These are phyloP conservation scores for Rhopalosiphum nymphaeae DNA, from an alignment of 2,888 invertebrate species.

Conservation along the genomic window DNA sequence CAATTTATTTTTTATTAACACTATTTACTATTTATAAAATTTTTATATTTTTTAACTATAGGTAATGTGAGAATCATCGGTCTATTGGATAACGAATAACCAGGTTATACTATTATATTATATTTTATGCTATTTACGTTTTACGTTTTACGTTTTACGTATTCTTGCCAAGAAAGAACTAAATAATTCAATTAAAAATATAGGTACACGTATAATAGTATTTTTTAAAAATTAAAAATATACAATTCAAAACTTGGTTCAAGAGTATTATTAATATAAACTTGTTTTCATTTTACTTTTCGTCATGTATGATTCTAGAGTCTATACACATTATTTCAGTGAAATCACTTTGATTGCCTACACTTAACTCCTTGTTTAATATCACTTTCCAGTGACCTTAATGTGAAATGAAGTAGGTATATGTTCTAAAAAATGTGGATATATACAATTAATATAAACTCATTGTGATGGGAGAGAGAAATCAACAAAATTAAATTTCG, in stretches of 20 bases:
- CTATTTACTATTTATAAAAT: neutral
- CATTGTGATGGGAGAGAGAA: slow-evolving; percentile 48
- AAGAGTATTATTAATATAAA: neutral
- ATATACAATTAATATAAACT: slow-evolving; percentile 6
- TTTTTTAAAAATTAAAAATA: neutral
- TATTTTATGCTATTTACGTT: neutral
- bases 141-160: neutral
- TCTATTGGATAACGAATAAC: neutral
- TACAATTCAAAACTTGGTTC: neutral
- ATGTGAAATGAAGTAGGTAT: slow-evolving; percentile 44
- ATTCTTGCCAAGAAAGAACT: neutral
- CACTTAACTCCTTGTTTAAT: slow-evolving; percentile 59
- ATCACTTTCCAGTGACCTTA: slow-evolving; percentile 64
- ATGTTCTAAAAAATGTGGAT: slow-evolving; percentile 30
- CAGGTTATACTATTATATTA: neutral
- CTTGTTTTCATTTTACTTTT: slow-evolving; percentile 1
- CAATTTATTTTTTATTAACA: neutral
- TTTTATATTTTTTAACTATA: neutral
- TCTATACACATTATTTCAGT: neutral
- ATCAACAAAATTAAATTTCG: slow-evolving; percentile 48
- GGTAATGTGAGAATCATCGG: neutral
- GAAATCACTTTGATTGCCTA: slow-evolving; percentile 54
- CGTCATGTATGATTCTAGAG: neutral
- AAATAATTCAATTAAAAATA: neutral
- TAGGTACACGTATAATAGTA: neutral